Evolutionary conservation across 1,140 invertebrate species (phyloP).

Genomic region (Bombus ignitus): DNA sequence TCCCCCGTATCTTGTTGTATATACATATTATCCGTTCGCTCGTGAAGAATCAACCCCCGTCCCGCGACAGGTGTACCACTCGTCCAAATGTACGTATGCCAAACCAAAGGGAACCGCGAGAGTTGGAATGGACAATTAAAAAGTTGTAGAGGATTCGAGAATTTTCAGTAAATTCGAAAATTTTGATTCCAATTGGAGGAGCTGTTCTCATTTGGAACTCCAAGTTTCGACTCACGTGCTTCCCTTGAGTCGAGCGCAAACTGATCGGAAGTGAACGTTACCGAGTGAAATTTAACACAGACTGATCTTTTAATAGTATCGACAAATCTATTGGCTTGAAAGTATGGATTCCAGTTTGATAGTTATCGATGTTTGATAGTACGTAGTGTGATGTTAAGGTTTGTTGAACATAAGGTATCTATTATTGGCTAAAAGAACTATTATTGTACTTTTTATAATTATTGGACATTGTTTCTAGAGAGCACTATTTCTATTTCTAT

Average conservation of each 20-base stretch:
- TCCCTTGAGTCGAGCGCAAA: not conserved
- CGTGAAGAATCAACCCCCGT: slow-evolving; percentile 4
- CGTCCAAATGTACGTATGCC: slow-evolving; percentile 13
- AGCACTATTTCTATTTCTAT: no score
- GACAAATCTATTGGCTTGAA: not conserved
- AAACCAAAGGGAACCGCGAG: not conserved
- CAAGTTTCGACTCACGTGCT: not conserved
- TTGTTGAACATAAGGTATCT: no score
- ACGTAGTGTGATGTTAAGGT: no score
- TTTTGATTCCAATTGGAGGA: not conserved
- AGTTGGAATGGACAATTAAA: not conserved
- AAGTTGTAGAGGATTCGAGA: not conserved
- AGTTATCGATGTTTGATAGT: no score
- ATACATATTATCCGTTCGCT: slow-evolving; percentile 44
- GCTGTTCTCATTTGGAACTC: not conserved
- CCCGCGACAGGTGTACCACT: not conserved
- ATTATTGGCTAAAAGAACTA: no score
- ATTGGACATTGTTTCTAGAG: no score
- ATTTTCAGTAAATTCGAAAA: not conserved
- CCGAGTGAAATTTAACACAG: not conserved
- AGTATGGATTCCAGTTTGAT: not conserved
- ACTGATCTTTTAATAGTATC: not conserved
- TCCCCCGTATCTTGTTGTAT: slow-evolving; percentile 51
- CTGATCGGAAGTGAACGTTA: not conserved
- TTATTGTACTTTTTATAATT: no score